Conservation (phyloP, 2,888 invertebrate species). For the Cartodere bifasciata region DNA sequence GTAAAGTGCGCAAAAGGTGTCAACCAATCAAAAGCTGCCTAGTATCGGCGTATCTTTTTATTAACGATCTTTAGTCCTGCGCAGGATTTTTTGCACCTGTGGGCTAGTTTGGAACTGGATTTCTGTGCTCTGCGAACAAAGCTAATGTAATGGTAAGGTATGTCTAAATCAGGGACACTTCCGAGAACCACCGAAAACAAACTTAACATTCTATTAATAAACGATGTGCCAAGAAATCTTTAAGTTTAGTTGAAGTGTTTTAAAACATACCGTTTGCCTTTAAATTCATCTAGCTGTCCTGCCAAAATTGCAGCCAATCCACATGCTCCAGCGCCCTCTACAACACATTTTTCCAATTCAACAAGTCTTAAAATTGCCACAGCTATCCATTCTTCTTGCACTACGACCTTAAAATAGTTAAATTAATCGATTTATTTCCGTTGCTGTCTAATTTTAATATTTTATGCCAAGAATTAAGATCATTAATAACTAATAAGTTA, state of each 20-base stretch:
- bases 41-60: no score
- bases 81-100: no score
- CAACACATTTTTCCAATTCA: constrained; percentile 56
- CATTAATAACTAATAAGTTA: no score
- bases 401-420: constrained; percentile 34
- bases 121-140: no score
- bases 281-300: constrained; percentile 49
- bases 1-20: no score
- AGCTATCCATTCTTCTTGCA: constrained; percentile 52
- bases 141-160: constrained; percentile 6
- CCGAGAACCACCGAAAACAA: background rate
- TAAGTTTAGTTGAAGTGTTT: background rate
- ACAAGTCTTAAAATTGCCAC: constrained; percentile 48
- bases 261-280: constrained; percentile 47
- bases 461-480: no score
- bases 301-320: constrained; percentile 55
- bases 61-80: no score
- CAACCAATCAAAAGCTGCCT: no score
- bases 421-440: no score
- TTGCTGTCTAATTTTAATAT: no score
- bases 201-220: background rate
- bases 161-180: no score
- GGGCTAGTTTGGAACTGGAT: no score
- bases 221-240: background rate
- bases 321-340: constrained; percentile 60